Percentiles rank a stretch among this genome's conserved stretches.
Evolutionary conservation across 30 jellyfish, hydroid and myxozoan species (phyloP).

Genomic region (Nemopilema nomurai): DNA sequence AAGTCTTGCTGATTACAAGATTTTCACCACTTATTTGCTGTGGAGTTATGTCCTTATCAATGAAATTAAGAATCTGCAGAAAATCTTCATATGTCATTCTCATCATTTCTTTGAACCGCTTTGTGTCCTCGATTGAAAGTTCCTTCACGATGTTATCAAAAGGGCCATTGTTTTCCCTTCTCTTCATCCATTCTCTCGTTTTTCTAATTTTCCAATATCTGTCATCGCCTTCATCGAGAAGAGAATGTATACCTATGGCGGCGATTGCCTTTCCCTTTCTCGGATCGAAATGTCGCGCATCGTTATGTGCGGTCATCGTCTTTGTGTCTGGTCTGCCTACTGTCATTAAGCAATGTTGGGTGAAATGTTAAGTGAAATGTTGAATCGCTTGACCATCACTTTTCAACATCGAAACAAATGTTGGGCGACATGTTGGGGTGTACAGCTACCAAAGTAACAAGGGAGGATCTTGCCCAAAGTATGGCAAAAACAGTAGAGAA

Average conservation of each 20-base stretch:
- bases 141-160: slow-evolving; percentile 30
- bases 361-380: not conserved
- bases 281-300: not conserved
- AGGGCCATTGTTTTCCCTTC: slow-evolving; percentile 26
- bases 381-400: not conserved
- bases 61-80: not conserved
- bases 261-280: not conserved
- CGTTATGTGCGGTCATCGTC: not conserved
- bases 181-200: slow-evolving; percentile 26
- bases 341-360: not conserved
- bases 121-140: slow-evolving; percentile 25
- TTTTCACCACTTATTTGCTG: not conserved
- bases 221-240: not conserved
- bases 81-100: slow-evolving; percentile 3
- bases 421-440: no score
- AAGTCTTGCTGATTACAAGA: slow-evolving; percentile 3
- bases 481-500: no score
- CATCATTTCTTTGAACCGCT: slow-evolving; percentile 38
- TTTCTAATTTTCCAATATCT: not conserved
- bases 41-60: not conserved
- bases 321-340: not conserved
- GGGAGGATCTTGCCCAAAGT: no score
- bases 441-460: no score
- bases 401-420: no score
- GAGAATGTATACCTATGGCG: no score